Base-by-base conservation (phyloP, 2,797 vertebrate species). In the Gobionotothen gibberifrons region DNA sequence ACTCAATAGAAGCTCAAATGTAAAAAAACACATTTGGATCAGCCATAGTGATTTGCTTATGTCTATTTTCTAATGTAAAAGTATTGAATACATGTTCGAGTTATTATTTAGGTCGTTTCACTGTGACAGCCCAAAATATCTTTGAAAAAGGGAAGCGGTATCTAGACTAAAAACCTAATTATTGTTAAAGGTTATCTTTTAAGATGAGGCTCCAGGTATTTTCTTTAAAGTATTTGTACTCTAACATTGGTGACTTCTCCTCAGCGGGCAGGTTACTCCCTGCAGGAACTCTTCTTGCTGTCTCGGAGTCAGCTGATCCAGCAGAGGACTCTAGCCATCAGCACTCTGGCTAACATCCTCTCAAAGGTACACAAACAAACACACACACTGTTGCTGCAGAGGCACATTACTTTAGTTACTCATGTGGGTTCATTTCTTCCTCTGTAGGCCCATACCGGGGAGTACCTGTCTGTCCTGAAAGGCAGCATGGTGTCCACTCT, bases 211-310 rank as follows among this genome's bases (percentile, higher is more conserved):
- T 54, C 11, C 9, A 32, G 16, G 4, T 49, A 1, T 57, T 61
- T 36, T 19, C 26, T 6, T 36, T 10, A 12, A n/a, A 4, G 5
- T 48, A 0, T 29, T 26, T 68, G 62, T 16, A 3, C 6, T 66
- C 16, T 59, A 43, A 84, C 69, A n/a, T 16, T 55, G 36, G 49
- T 52, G 36, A 6, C 72, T 65, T 79, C 13, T 80, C 60, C 48
- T 1, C 88, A 99, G 98, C 94, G 96, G 82, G 98, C 98, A 70
- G 98, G 98, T 75, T 99, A 99, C 85, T 97, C 98, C 54, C 93
- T 99, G 58, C 97, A 99, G 92, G 98, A 99, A 78, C 96, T 99
- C 67, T 99, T 99, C 90, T 94, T 97, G 84, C 92, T 99, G 83
- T 96, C 96, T 64, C 98, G 98, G 47, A 99, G 98, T 94, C 96